Evolutionary conservation across 2,113 vertebrate species (phyloP).

Genomic region (Ctenodactylus gundi): DNA sequence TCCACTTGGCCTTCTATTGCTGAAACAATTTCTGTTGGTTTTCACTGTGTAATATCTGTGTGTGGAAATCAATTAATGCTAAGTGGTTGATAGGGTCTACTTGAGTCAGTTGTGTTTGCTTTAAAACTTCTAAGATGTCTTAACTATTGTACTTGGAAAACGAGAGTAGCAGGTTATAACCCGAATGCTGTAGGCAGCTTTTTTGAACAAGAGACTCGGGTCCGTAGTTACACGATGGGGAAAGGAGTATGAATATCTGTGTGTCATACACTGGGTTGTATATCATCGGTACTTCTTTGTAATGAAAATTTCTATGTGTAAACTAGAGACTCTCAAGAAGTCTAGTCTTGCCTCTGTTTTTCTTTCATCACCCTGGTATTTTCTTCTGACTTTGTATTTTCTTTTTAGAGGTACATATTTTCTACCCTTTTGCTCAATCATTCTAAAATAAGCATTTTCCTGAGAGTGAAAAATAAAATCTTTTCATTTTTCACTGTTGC

Average conservation of each 20-base stretch:
- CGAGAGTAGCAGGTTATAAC: neutral
- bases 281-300: neutral
- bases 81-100: neutral
- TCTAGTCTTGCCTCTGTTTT: neutral
- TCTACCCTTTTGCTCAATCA: neutral
- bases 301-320: neutral
- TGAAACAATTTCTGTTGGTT: neutral
- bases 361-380: neutral
- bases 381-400: neutral
- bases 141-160: neutral
- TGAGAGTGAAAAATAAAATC: neutral
- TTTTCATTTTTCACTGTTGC: neutral
- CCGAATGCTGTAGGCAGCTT: neutral
- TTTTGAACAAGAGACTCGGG: neutral
- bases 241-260: too few species aligned
- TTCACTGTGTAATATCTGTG: neutral
- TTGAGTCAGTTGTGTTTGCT: neutral
- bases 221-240: neutral
- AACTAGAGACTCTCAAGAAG: neutral
- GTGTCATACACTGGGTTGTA: neutral
- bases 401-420: neutral
- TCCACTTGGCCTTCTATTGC: neutral
- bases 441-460: neutral
- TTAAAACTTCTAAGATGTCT: conserved; percentile 3
- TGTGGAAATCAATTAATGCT: neutral